Evolutionary conservation across 1,140 invertebrate species (phyloP), one percentile per base, ranked within the genome.

Genomic region (Samia ricini): DNA sequence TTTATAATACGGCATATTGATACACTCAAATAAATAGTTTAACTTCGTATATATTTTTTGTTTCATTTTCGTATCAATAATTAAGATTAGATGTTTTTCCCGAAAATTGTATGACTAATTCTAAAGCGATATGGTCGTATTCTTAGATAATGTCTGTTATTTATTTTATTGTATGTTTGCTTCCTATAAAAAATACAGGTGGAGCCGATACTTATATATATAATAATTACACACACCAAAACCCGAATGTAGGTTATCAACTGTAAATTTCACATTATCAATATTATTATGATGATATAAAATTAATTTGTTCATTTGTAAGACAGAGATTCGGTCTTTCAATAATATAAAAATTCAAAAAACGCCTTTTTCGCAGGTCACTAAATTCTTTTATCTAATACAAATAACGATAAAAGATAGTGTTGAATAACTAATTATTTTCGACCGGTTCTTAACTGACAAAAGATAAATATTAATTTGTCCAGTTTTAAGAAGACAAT

Each of bases 381-480:
- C 51, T 26, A 60, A 56, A 24, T 22, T 62, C 49, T 49, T 56
- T 60, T 63, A 62, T 66, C 64, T 60, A n/a, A 21, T 24, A 24
- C 33, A 24, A 29, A 59, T 24, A 55, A 24, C 23, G 65, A 68
- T 71, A 57, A 70, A 74, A 63, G 61, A 66, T 63, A 59, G 49
- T 64, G 58, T 60, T 20, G 61, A 50, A 64, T 49, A 36, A 26
- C n/a, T 63, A 15, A 49, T 59, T 49, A 33, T 22, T 10, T 56
- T 6, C 74, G 66, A 78, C 72, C 65, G 62, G 54, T 80, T 85
- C 83, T 83, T 86, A 77, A 56, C 77, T 70, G 76, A 72, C 77
- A 79, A 74, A 83, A 72, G 5, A 6, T 48, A n/a, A 42, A 12
- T 74, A 64, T n/a, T 57, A 24, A 63, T 84, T 86, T 82, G 78